A percentile compares a stretch with the other conserved stretches of the same genome.
Conservation (phyloP, 2,888 invertebrate species). For the Rotaria socialis region DNA sequence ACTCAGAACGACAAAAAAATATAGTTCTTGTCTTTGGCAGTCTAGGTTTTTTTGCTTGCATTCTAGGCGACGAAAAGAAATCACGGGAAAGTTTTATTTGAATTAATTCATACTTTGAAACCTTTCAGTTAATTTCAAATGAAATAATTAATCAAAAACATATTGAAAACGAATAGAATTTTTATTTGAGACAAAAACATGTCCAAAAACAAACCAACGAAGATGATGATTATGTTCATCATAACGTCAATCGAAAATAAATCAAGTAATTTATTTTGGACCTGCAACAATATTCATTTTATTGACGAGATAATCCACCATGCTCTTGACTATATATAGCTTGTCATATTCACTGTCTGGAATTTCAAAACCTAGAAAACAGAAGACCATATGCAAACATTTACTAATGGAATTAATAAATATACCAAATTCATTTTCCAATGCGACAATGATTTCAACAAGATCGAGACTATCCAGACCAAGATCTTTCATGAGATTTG, state of each 20-base stretch:
- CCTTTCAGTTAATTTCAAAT: background rate
- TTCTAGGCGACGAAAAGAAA: background rate
- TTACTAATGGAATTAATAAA: background rate
- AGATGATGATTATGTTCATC: background rate
- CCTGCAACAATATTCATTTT: background rate
- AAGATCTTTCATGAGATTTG: constrained; percentile 92
- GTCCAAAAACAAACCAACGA: background rate
- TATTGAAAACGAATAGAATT: background rate
- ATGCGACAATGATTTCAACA: constrained; percentile 98
- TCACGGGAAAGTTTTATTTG: too few relatives aligned
- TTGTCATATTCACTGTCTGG: constrained; percentile 46
- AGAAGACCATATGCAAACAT: background rate
- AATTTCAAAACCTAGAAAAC: constrained; percentile 39
- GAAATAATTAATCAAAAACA: background rate
- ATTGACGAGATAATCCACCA: constrained; percentile 36
- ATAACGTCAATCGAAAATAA: background rate
- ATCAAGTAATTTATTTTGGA: background rate
- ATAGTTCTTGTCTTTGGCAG: background rate
- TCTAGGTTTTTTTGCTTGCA: background rate
- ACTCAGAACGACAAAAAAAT: background rate
- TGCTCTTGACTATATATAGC: constrained; percentile 18
- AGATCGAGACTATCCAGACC: constrained; percentile 97
- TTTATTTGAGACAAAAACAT: background rate
- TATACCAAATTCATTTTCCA: constrained; percentile 96
- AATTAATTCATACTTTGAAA: too few relatives aligned